Evolutionary conservation across 2,113 vertebrate species (phyloP), one percentile per base, ranked within the genome.

Genomic region (Buteo buteo): DNA sequence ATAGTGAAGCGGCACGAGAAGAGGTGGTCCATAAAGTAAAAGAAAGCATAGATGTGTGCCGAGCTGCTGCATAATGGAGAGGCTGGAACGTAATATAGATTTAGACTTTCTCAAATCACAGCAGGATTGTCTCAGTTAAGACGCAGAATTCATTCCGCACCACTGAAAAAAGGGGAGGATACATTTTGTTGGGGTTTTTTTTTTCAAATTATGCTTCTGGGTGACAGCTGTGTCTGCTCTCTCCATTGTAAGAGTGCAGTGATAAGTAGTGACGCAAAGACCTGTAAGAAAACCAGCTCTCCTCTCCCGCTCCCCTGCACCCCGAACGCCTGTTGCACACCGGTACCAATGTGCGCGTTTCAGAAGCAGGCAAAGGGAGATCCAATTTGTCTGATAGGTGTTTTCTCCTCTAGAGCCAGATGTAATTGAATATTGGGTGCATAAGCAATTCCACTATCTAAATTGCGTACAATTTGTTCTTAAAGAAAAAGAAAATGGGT

Each of bases 301-400:
- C 16, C 28, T 14, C 45, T 58, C 25, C 40, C 9, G 18, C 29
- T 44, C 16, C 31, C 6, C 26, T 58, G 36, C 36, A 29, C 29
- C 66, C 52, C 2, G 0, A 9, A 7, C 20, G 66, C 49, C 54
- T n/a, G 5, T n/a, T 80, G 54, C 3, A 0, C 29, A 17, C 45
- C 6, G 2, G 16, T 38, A 50, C 6, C 6, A 1, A 28, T 3
- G 40, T 6, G 24, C 0, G 2, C 11, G 8, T 52, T 80, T 76
- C 78, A 42, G 84, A 65, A 76, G 44, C 1, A 52, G 50, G 54
- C 12, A 62, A 90, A 61, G 11, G 0, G 4, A 50, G 36, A 92
- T 7, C 15, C 10, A 42, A 28, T 86, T 88, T 90, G 32, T 45
- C 47, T 5, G 0, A 21, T 19, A 64, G 25, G 5, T 42, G 22